Conservation (phyloP, 2,888 invertebrate species). For the Tubulanus polymorphus region DNA sequence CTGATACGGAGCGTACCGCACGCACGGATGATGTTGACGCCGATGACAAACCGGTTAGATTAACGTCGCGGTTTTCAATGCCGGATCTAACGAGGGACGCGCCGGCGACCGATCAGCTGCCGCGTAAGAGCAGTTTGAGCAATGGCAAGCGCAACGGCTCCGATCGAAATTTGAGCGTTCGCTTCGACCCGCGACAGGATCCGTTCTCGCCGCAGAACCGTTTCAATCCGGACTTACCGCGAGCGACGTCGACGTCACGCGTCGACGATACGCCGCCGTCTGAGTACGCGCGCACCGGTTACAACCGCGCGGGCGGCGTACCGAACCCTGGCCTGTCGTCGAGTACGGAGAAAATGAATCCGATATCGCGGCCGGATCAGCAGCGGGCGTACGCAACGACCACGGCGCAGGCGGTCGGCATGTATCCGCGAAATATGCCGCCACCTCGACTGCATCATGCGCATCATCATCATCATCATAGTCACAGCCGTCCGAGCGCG, state of each 20-base stretch:
- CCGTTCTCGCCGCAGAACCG: constrained; percentile 20
- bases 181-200: constrained; percentile 17
- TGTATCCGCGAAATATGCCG: neutral
- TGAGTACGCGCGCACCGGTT: neutral
- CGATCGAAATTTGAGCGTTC: constrained; percentile 42
- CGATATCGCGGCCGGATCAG: constrained; percentile 39
- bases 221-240: neutral
- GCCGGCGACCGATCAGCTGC: constrained; percentile 18
- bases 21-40: neutral
- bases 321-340: constrained; percentile 23
- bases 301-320: neutral
- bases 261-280: neutral
- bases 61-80: constrained; percentile 50
- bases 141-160: constrained; percentile 33
- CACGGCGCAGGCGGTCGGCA: neutral
- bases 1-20: constrained; percentile 53
- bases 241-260: neutral
- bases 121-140: constrained; percentile 24
- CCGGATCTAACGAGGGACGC: constrained; percentile 46
- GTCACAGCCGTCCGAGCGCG: neutral
- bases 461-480: too few relatives aligned
- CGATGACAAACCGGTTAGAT: constrained; percentile 17
- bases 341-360: constrained; percentile 42
- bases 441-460: neutral
- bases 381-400: constrained; percentile 22